Conservation (phyloP, 2,888 invertebrate genomes). For the Apoda limacodes region DNA sequence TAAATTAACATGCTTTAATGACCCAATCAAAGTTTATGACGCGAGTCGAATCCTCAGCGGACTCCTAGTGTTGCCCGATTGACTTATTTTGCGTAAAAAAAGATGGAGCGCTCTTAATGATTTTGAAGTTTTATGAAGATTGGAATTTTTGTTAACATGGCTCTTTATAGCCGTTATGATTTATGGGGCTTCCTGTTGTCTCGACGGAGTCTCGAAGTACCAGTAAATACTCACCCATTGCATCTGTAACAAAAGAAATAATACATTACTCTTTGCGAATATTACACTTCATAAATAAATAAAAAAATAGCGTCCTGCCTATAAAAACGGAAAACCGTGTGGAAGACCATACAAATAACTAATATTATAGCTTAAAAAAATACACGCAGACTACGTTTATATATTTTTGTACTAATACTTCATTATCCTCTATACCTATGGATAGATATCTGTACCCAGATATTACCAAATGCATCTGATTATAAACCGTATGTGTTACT, state of each 20-base stretch:
- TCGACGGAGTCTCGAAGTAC: too few species aligned
- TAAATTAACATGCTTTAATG: slow-evolving; percentile 69
- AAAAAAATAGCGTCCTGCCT: too few species aligned
- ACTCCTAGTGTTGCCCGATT: slow-evolving; percentile 67
- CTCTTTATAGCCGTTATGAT: slow-evolving; percentile 45
- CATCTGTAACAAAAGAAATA: slow-evolving; percentile 79
- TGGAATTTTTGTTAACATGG: slow-evolving; percentile 60
- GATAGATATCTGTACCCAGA: too few species aligned
- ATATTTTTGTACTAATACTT: too few species aligned
- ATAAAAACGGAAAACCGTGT: too few species aligned
- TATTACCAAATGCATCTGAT: too few species aligned
- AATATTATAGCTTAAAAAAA: slow-evolving; percentile 10
- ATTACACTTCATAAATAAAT: too few species aligned
- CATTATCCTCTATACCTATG: too few species aligned
- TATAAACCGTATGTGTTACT: too few species aligned
- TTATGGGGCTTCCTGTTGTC: slow-evolving; percentile 48
- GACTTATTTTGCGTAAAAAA: slow-evolving; percentile 58
- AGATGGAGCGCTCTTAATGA: slow-evolving; percentile 46
- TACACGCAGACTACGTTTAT: too few species aligned
- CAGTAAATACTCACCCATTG: slow-evolving; percentile 84
- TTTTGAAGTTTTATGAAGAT: slow-evolving; percentile 66
- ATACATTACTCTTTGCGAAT: too few species aligned
- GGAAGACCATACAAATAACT: too few species aligned
- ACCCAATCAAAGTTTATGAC: slow-evolving; percentile 70
- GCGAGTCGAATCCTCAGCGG: slow-evolving; percentile 59